A percentile compares a stretch with the other conserved stretches of the same genome.
Evolutionary conservation across 2,113 vertebrate genomes (phyloP).

Genomic region (Corythornis madagascariensis): DNA sequence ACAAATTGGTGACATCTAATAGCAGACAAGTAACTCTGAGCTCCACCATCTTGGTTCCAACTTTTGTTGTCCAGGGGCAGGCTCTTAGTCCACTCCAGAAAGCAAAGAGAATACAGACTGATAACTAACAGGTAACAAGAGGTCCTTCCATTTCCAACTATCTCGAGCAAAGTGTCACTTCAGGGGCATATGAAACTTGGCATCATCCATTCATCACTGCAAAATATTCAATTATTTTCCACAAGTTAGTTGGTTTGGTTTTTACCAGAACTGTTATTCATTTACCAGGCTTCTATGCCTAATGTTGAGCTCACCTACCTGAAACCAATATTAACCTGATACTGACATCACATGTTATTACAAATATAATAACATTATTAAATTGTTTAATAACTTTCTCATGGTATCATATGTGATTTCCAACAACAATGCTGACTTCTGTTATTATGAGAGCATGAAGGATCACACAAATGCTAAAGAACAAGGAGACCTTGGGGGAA

Average conservation of each 20-base stretch:
- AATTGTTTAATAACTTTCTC: no score
- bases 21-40: background rate
- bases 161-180: background rate
- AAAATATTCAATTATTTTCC: background rate
- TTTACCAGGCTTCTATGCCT: background rate
- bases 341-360: background rate
- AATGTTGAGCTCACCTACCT: background rate
- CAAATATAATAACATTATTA: background rate
- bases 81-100: background rate
- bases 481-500: background rate
- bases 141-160: background rate
- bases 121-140: background rate
- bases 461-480: background rate
- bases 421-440: background rate
- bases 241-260: background rate
- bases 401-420: background rate
- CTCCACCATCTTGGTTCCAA: background rate
- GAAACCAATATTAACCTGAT: background rate
- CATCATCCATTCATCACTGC: background rate
- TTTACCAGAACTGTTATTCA: background rate
- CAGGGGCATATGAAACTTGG: background rate
- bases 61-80: background rate
- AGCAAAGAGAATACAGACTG: background rate
- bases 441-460: background rate
- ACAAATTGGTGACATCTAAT: background rate